Base-by-base conservation (phyloP, 1,140 invertebrate genomes). In the Bombus confusus region DNA sequence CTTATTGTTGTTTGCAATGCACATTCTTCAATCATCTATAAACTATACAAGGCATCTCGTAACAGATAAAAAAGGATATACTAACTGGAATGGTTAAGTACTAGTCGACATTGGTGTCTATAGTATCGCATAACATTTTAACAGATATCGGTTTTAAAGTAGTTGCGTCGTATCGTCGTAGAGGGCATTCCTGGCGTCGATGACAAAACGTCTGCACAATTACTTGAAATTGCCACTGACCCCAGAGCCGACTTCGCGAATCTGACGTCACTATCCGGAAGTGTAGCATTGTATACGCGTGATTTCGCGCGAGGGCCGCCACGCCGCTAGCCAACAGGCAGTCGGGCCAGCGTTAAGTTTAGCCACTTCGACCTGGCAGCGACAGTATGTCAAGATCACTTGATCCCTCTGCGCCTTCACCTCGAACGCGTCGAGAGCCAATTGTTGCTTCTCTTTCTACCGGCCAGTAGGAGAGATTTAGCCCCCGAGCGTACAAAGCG, bases 331-430 rank as follows among this genome's bases (percentile, higher is more conserved):
- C 64, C 69, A 43, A 4, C 80, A 43, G 59, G 18, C 62, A 89
- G 80, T 52, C 62, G 43, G 41, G 52, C 57, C 73, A 57, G 41
- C 15, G 76, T 92, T 93, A 92, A 93, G 87, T 91, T 91, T 87
- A 89, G 90, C 85, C 83, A 86, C 82, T 83, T 85, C 88, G 84
- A 68, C 71, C 83, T 92, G 90, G 89, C 87, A 88, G 75, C 85
- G 90, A 78, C 92, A 93, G 91, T 92, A 83, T 93, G 92, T 93
- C 92, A 93, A 93, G 92, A 93, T 92, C 92, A 93, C 88, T 92
- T 87, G 89, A 91, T 91, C 87, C 59, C 88, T 75, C 59, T 64
- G 62, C 62, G 72, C 43, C 78, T 85, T 85, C 88, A 81, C 69
- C 80, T 79, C 77, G 73, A 78, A 31, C 52, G 31, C 69, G 59